phyloP scores from a whole-genome alignment of 2,888 invertebrate species.

The Portevinia maculata region DNA sequence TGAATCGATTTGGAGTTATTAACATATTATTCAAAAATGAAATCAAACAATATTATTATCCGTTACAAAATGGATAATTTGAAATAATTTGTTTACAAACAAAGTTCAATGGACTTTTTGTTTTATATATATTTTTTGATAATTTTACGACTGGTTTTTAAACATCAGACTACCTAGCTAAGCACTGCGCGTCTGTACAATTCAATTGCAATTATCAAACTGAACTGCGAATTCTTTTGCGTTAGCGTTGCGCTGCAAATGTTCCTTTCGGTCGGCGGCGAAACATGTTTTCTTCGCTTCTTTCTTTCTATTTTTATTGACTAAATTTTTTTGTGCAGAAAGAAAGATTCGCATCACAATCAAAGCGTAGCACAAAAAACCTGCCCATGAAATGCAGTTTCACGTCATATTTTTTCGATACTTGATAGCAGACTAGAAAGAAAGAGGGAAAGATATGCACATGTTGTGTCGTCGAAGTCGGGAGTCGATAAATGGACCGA shows the following conservation, averaged over 20 bases:
- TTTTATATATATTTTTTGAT: not conserved
- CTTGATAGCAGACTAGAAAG: constrained; percentile 44
- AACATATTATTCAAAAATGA: constrained; percentile 14
- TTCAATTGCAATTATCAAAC: constrained; percentile 70
- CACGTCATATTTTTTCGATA: constrained; percentile 24
- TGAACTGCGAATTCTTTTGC: constrained; percentile 60
- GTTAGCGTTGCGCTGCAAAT: constrained; percentile 40
- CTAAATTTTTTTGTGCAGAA: constrained; percentile 13
- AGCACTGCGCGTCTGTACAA: constrained; percentile 35
- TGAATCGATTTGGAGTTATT: constrained; percentile 30
- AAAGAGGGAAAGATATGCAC: constrained; percentile 16
- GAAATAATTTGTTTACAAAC: not conserved
- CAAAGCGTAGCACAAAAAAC: constrained; percentile 15
- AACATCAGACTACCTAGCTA: not conserved
- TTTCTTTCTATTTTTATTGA: constrained; percentile 19
- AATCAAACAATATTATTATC: constrained; percentile 3
- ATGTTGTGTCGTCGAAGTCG: constrained; percentile 10
- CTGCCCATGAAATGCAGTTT: constrained; percentile 41
- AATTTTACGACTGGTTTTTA: not conserved
- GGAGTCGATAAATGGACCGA: constrained; percentile 7
- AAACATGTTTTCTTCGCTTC: constrained; percentile 58
- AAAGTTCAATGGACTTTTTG: not conserved
- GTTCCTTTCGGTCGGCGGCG: constrained; percentile 38
- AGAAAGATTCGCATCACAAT: constrained; percentile 40
- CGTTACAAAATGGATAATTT: constrained; percentile 8